phyloP scores from a whole-genome alignment of 2,113 vertebrate species.

The Strigops habroptila region DNA sequence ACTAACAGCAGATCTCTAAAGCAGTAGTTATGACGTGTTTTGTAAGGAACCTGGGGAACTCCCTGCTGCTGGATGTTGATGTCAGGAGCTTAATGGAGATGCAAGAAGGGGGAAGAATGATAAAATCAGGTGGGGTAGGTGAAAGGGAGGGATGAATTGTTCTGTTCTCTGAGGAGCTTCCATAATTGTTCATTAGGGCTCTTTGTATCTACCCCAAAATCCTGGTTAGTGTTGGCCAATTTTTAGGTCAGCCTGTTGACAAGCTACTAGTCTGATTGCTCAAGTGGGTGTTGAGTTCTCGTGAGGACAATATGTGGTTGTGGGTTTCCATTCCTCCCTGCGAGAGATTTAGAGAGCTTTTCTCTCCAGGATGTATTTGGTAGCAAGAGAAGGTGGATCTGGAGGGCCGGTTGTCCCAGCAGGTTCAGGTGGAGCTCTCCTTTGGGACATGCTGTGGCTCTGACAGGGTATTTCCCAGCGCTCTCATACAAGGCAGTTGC shows the following conservation, averaged over 20 bases:
- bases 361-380: background rate
- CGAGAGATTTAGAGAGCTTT: background rate
- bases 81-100: background rate
- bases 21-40: background rate
- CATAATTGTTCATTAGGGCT: background rate
- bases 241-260: background rate
- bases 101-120: background rate
- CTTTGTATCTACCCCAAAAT: background rate
- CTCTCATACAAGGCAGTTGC: background rate
- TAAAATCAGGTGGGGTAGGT: background rate
- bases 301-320: background rate
- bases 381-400: background rate
- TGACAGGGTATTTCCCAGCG: background rate
- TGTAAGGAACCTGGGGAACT: background rate
- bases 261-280: background rate
- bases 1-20: background rate
- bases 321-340: background rate
- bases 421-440: background rate
- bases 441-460: background rate
- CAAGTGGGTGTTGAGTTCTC: background rate
- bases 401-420: background rate
- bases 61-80: background rate
- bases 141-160: background rate
- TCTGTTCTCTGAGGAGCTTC: background rate
- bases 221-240: background rate